Conservation (phyloP, 2,797 vertebrate species). For the Diplodus sargus region DNA sequence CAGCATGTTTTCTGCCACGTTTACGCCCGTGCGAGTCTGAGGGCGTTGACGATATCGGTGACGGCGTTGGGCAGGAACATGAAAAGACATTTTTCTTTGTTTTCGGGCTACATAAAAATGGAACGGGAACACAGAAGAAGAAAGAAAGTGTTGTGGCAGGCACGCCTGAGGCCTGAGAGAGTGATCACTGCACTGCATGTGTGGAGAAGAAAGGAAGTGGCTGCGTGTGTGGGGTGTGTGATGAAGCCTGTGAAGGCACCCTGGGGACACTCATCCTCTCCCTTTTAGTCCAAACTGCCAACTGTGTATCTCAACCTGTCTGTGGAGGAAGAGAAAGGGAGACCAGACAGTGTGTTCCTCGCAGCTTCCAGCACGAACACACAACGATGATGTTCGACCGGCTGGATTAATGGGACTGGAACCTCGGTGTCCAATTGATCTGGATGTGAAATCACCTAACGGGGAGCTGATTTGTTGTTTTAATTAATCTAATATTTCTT, state of each 20-base stretch:
- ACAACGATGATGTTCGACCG: conserved; percentile 6
- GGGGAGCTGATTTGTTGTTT: conserved; percentile 47
- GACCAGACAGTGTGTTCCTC: neutral
- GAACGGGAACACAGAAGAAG: conserved; percentile 21
- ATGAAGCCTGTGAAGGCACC: conserved; percentile 26
- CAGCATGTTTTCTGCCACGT: conserved; percentile 10
- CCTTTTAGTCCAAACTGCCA: conserved; percentile 11
- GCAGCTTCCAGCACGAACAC: conserved; percentile 4
- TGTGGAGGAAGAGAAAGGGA: neutral
- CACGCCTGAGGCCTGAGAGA: conserved; percentile 11
- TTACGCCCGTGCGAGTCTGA: neutral
- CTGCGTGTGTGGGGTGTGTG: neutral
- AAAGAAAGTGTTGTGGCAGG: neutral
- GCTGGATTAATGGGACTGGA: conserved; percentile 33
- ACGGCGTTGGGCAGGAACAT: conserved; percentile 5
- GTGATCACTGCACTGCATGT: conserved; percentile 7
- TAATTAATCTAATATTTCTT: conserved; percentile 55
- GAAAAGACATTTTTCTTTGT: conserved; percentile 23
- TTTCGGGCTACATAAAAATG: conserved; percentile 22
- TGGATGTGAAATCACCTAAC: conserved; percentile 49
- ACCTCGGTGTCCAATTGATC: conserved; percentile 21
- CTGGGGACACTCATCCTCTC: conserved; percentile 25
- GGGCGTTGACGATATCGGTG: neutral
- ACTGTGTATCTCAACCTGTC: conserved; percentile 5
- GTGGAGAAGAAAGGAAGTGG: conserved; percentile 2